These are phyloP conservation scores for Epizoanthus ramosus DNA, from an alignment of 92 coral and sea anemone species.

Conservation along the genomic window DNA sequence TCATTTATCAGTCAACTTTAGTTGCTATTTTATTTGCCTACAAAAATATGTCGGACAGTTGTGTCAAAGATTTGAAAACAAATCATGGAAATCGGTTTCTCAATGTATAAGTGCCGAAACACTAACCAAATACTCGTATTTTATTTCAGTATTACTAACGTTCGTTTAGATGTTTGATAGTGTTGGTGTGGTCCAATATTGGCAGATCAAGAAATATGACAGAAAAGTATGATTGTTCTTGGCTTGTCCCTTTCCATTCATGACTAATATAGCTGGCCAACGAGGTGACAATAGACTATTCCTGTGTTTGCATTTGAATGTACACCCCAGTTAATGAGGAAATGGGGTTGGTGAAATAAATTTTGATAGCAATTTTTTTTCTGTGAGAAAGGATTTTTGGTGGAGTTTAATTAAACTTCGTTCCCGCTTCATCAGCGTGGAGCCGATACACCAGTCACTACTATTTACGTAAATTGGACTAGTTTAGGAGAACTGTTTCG, in stretches of 20 bases:
- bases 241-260: neutral
- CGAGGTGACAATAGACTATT: constrained; percentile 6
- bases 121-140: neutral
- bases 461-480: neutral
- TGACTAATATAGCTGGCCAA: neutral
- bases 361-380: neutral
- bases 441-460: neutral
- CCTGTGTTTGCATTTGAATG: neutral
- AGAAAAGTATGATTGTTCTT: too few species aligned
- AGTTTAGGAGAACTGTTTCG: neutral
- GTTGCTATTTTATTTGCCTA: neutral
- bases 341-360: neutral
- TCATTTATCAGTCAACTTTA: neutral
- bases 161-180: too few species aligned
- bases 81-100: too few species aligned
- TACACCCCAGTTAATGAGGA: constrained; percentile 1
- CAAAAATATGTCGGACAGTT: too few species aligned
- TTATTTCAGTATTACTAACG: neutral
- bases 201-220: neutral
- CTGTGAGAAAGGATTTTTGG: neutral
- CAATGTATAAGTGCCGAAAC: too few species aligned
- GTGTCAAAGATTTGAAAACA: too few species aligned
- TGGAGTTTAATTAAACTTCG: neutral
- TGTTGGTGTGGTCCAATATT: neutral
- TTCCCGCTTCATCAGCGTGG: neutral